Conservation (phyloP, 2,113 vertebrate genomes). For the Psephotus haematonotus region DNA sequence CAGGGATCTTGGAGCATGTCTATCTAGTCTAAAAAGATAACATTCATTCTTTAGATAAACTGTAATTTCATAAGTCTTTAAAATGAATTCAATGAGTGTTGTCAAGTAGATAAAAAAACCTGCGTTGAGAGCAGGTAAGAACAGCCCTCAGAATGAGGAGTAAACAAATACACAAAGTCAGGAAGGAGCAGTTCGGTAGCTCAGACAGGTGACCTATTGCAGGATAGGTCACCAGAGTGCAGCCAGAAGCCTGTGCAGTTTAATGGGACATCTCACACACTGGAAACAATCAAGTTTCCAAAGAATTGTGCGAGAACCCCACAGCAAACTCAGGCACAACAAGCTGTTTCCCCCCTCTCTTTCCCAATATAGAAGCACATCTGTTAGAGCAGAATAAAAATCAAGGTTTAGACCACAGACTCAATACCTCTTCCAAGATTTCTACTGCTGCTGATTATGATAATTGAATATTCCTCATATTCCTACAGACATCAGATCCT, state of each 20-base stretch:
- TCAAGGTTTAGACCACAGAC: background rate
- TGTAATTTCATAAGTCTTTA: background rate
- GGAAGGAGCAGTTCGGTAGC: background rate
- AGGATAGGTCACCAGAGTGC: background rate
- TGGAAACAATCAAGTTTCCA: background rate
- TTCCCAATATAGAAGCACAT: background rate
- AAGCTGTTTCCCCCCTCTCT: background rate
- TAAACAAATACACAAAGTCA: background rate
- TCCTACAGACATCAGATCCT: conserved; percentile 45
- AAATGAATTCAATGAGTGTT: background rate
- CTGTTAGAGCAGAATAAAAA: background rate
- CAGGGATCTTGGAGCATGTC: background rate
- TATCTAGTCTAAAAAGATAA: background rate
- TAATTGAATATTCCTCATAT: conserved; percentile 42
- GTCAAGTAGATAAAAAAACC: background rate
- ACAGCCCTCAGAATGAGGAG: background rate
- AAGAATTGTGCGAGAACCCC: background rate
- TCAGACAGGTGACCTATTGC: background rate
- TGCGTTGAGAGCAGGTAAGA: background rate
- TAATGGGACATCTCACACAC: background rate
- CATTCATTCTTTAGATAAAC: background rate
- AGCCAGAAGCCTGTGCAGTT: background rate
- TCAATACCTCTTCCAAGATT: conserved; percentile 32
- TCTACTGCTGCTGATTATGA: background rate
- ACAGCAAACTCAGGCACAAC: background rate